These are phyloP conservation scores for Neogobius melanostomus DNA, from an alignment of 2,113 vertebrate genomes.

Conservation along the genomic window DNA sequence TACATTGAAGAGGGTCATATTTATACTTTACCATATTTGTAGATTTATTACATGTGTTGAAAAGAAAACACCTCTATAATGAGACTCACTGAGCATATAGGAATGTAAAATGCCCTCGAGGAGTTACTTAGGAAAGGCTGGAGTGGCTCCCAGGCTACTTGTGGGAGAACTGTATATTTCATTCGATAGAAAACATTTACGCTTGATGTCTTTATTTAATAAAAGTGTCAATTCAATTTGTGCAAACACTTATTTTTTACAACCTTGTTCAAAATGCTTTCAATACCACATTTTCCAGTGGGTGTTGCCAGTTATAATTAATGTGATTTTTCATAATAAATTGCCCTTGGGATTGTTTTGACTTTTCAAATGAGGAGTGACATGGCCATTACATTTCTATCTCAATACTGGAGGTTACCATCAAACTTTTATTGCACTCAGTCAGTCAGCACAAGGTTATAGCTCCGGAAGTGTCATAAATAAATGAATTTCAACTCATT, in stretches of 20 bases:
- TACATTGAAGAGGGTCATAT: too few relatives aligned
- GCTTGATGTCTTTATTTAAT: neutral
- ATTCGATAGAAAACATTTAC: too few relatives aligned
- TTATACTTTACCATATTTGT: too few relatives aligned
- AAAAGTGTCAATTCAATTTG: neutral
- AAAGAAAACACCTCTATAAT: too few relatives aligned
- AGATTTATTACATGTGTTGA: too few relatives aligned
- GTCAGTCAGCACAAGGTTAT: conserved; percentile 26
- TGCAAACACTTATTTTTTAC: neutral
- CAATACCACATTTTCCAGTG: neutral
- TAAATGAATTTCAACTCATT: conserved; percentile 31
- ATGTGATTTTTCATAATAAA: neutral
- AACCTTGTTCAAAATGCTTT: neutral
- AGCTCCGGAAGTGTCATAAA: conserved; percentile 19
- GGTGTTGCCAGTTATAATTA: neutral
- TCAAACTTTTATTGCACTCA: conserved; percentile 34
- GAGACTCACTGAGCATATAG: too few relatives aligned
- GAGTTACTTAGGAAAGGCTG: too few relatives aligned
- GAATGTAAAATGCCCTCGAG: too few relatives aligned
- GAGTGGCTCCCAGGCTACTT: too few relatives aligned
- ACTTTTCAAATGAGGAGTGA: conserved; percentile 16
- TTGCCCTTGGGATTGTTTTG: conserved; percentile 3
- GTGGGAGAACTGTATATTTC: too few relatives aligned
- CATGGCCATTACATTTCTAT: conserved; percentile 2
- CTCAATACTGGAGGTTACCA: conserved; percentile 13